Percentiles rank a stretch among this genome's conserved stretches.
phyloP scores from a whole-genome alignment of 1,140 invertebrate genomes.

The Paraescarpia echinospica region DNA sequence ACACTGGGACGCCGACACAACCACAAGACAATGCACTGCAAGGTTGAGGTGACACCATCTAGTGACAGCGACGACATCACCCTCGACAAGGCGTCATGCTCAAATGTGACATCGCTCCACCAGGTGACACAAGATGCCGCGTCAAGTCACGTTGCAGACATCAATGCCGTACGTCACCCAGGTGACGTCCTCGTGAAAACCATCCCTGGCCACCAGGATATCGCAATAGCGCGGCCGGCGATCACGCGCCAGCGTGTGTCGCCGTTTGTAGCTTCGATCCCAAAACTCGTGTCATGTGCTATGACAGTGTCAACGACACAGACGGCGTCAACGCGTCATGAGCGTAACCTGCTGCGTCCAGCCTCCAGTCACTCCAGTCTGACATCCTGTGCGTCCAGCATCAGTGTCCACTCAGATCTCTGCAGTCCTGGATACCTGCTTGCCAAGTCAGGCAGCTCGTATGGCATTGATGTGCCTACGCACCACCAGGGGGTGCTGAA shows the following conservation, averaged over 20 bases:
- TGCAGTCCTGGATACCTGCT: conserved; percentile 25
- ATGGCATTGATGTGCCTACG: conserved; percentile 43
- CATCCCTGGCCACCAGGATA: background rate
- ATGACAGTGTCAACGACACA: background rate
- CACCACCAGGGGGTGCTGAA: conserved; percentile 50
- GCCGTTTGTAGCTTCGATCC: background rate
- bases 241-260: background rate
- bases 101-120: background rate
- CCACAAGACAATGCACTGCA: background rate
- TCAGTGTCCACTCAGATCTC: conserved; percentile 18
- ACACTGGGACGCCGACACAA: background rate
- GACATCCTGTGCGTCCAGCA: conserved; percentile 2
- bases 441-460: conserved; percentile 20
- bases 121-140: background rate
- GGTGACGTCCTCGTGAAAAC: background rate
- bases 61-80: background rate
- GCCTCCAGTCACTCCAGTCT: background rate
- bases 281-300: background rate
- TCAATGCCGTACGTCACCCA: background rate
- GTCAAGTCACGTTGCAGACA: background rate
- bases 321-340: background rate
- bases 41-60: background rate
- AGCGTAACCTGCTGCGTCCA: background rate
- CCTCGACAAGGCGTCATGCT: background rate
- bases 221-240: background rate